A percentile compares a stretch with the other conserved stretches of the same genome.
Conservation (phyloP, 2,797 vertebrate species). For the Micromesistius poutassou region DNA sequence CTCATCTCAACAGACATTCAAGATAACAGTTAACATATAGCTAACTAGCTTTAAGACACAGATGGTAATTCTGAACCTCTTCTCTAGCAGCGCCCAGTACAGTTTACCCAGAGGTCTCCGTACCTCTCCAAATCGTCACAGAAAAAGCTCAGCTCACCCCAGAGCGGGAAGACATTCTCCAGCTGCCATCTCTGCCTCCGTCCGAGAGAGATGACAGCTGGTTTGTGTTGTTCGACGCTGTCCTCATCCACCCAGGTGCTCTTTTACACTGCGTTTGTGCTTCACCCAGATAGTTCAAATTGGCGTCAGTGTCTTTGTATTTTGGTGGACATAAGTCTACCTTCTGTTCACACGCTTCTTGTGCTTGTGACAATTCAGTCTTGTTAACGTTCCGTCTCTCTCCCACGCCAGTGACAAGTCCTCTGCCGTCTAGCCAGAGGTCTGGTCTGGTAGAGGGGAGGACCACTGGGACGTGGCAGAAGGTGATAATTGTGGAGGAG, state of each 20-base stretch:
- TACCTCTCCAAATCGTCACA: conserved; percentile 25
- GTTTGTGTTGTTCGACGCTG: conserved; percentile 2
- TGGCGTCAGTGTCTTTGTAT: neutral
- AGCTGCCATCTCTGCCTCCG: conserved; percentile 28
- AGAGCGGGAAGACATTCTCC: conserved; percentile 26
- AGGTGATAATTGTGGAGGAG: conserved; percentile 51
- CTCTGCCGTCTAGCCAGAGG: conserved; percentile 29
- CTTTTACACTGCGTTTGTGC: neutral
- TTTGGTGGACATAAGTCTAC: neutral
- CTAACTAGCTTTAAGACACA: neutral
- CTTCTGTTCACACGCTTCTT: neutral
- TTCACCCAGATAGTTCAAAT: neutral
- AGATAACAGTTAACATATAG: neutral
- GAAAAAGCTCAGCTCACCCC: neutral
- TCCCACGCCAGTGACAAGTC: conserved; percentile 38
- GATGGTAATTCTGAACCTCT: conserved; percentile 31
- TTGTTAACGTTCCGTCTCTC: conserved; percentile 27
- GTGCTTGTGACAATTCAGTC: neutral
- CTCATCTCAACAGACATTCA: neutral
- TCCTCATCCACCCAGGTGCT: conserved; percentile 12
- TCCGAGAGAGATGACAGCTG: conserved; percentile 45
- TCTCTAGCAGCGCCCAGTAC: conserved; percentile 6
- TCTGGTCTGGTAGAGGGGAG: conserved; percentile 43
- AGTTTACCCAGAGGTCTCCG: conserved; percentile 26
- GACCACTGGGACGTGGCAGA: conserved; percentile 36